Base-by-base conservation (phyloP, 2,797 vertebrate genomes). In the Urosaurus nigricauda region DNA sequence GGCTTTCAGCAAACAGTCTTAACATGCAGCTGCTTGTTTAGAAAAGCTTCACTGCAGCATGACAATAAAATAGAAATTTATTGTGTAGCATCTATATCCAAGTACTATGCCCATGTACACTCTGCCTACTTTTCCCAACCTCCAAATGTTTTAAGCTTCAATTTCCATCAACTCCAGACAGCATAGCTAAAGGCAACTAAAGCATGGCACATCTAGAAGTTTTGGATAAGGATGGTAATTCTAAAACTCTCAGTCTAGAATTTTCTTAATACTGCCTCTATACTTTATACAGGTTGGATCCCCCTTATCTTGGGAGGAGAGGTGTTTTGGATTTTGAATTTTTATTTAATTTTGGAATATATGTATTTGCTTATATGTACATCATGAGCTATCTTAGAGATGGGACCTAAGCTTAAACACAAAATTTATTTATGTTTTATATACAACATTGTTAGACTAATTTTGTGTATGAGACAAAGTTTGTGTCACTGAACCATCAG, bases 1-100 rank as follows among this genome's bases (percentile, higher is more conserved):
- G 24, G 35, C 35, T 75, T 86, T 86, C 51, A 77, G 84, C 16
- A 65, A 80, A 26, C 8, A 53, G 40, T 29, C 37, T n/a, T 43
- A n/a, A 60, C 19, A 47, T 84, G 89, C 70, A 90, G 86, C 9
- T 19, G 51, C 35, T 19, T 79, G 75, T 73, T 79, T 85, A 88
- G 40, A 86, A 4, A 82, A 29, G 21, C 13, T 63, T 40, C 80
- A 65, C 60, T 63, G 80, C 2, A 26, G 60, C 24, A 65, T 43
- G 5, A 40, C 58, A 40, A 68, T 47, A 53, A 56, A 79, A 56
- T 35, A 9, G 5, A 17, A 17, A 75, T 75, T 3, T 40, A 43
- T 75, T 75, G 37, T 74, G 17, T 21, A 74, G 19, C 21, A 21
- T 74, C 73, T 74, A 9, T 74, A 37, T 35, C n/a, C 71, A 74